These are phyloP conservation scores for Dunckerocampus dactyliophorus DNA, from an alignment of 2,113 vertebrate species.

Conservation along the genomic window DNA sequence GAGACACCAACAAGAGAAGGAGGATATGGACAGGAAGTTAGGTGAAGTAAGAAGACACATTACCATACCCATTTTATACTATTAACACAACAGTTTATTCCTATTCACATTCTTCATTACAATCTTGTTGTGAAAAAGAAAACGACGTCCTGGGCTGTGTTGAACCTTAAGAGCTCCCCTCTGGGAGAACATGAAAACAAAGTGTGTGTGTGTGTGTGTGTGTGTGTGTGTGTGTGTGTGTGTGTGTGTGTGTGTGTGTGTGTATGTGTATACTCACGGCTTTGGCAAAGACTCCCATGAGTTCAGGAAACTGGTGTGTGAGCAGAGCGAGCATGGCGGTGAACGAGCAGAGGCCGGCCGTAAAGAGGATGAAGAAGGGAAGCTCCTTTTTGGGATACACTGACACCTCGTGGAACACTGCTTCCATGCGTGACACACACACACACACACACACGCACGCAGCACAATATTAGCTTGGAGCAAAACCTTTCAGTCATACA, in stretches of 20 bases:
- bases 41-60: no score
- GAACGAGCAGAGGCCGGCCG: slow-evolving; percentile 95
- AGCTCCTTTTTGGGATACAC: slow-evolving; percentile 99
- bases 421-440: slow-evolving; percentile 53
- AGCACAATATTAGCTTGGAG: slow-evolving; percentile 29
- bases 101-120: no score
- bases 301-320: slow-evolving; percentile 98
- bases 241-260: not conserved
- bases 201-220: not conserved
- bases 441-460: slow-evolving; percentile 23
- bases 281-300: slow-evolving; percentile 99
- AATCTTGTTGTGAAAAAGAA: no score
- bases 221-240: not conserved
- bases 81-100: no score
- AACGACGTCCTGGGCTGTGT: no score
- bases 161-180: no score
- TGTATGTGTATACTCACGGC: slow-evolving; percentile 81
- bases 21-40: no score
- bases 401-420: slow-evolving; percentile 99
- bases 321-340: slow-evolving; percentile 97
- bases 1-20: not conserved
- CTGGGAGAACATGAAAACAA: no score
- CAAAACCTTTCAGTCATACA: no score
- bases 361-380: slow-evolving; percentile 99
- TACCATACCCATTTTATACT: no score